Conservation (phyloP, 2,113 vertebrate genomes). For the Perca schrenkii region DNA sequence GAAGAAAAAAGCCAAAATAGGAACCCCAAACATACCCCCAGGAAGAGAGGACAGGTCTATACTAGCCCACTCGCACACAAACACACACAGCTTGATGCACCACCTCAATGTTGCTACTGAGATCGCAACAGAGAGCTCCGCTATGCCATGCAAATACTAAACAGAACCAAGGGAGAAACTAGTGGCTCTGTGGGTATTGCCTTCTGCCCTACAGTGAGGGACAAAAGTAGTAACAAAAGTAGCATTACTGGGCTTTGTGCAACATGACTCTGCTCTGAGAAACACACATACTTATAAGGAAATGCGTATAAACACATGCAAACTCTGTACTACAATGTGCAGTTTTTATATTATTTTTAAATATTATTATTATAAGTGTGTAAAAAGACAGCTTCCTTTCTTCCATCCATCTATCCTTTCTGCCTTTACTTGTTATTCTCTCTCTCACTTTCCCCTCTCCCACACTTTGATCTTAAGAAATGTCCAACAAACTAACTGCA, state of each 20-base stretch:
- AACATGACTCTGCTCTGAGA: conserved; percentile 8
- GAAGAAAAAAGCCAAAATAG: conserved; percentile 30
- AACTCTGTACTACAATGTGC: neutral
- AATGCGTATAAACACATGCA: neutral
- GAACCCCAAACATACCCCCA: conserved; percentile 48
- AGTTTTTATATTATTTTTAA: neutral
- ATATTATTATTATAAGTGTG: neutral
- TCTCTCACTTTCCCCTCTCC: neutral
- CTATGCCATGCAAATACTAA: conserved; percentile 36
- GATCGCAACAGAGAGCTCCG: conserved; percentile 44
- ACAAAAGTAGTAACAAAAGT: conserved; percentile 62
- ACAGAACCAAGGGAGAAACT: conserved; percentile 27
- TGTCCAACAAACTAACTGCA: conserved; percentile 29
- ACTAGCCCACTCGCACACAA: conserved; percentile 41
- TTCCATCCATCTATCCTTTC: neutral
- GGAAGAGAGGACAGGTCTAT: conserved; percentile 44
- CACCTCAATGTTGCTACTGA: conserved; percentile 1
- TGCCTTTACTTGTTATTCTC: neutral
- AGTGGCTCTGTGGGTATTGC: conserved; percentile 28
- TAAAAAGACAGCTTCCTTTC: neutral
- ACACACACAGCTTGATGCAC: conserved; percentile 31
- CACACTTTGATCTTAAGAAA: conserved; percentile 39
- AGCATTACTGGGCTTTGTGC: conserved; percentile 48
- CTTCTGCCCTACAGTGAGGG: conserved; percentile 45
- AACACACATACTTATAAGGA: conserved; percentile 7